phyloP scores from a whole-genome alignment of 2,113 vertebrate species.

The Polypterus senegalus region DNA sequence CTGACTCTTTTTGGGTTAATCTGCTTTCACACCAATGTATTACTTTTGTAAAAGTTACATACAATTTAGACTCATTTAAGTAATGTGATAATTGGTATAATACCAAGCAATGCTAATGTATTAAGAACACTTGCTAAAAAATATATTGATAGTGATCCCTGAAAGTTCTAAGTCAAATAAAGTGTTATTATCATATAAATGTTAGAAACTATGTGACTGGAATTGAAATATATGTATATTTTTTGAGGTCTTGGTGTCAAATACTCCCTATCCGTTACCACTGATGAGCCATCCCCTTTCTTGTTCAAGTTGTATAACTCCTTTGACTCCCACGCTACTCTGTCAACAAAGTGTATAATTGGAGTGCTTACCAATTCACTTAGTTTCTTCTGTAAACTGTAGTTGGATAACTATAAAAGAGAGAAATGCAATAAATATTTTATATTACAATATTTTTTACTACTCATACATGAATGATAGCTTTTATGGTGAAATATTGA shows the following conservation, averaged over 20 bases:
- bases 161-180: too few species aligned
- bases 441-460: not conserved
- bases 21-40: too few species aligned
- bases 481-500: too few species aligned
- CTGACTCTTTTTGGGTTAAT: too few species aligned
- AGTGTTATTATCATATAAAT: conserved; percentile 22
- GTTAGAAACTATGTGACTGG: conserved; percentile 54
- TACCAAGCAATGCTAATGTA: too few species aligned
- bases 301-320: conserved; percentile 40
- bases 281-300: conserved; percentile 48
- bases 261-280: conserved; percentile 57
- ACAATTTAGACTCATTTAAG: too few species aligned
- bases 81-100: too few species aligned
- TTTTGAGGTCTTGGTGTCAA: conserved; percentile 57
- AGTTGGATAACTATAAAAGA: conserved; percentile 79
- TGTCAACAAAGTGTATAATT: conserved; percentile 46
- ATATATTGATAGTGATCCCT: too few species aligned
- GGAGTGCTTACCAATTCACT: conserved; percentile 78
- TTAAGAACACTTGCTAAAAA: too few species aligned
- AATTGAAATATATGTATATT: conserved; percentile 39
- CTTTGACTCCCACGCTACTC: conserved; percentile 42
- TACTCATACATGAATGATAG: not conserved
- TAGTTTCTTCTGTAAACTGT: conserved; percentile 83
- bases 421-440: conserved; percentile 19
- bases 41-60: too few species aligned